phyloP scores from a whole-genome alignment of 2,888 invertebrate genomes.

The Deilephila porcellus region DNA sequence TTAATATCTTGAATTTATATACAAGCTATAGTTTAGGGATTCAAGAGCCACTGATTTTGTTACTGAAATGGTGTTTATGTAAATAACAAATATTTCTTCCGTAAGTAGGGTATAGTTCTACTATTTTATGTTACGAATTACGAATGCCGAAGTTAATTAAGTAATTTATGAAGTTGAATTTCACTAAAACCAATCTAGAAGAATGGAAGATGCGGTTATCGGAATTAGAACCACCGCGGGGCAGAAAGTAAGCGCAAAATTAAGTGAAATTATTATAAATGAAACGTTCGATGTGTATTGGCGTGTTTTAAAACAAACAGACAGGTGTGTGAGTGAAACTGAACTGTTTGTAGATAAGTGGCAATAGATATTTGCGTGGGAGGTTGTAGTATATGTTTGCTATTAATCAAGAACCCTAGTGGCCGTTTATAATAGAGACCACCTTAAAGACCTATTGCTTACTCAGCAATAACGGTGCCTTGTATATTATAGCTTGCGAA shows the following conservation, averaged over 20 bases:
- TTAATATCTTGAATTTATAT: too few species aligned
- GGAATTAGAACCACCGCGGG: constrained; percentile 35
- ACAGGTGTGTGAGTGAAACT: constrained; percentile 17
- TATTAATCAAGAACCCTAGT: background rate
- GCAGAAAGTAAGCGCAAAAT: constrained; percentile 41
- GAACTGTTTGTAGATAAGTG: background rate
- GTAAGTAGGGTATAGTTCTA: too few species aligned
- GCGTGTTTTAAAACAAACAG: constrained; percentile 18
- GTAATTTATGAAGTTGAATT: background rate
- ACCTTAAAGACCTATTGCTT: too few species aligned
- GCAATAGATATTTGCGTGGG: background rate
- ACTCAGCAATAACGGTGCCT: too few species aligned
- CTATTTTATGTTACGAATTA: too few species aligned
- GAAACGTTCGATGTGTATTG: constrained; percentile 20
- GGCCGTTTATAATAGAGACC: too few species aligned
- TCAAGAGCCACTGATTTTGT: too few species aligned
- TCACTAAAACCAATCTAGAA: constrained; percentile 24
- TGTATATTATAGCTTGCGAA: too few species aligned
- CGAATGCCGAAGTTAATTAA: background rate
- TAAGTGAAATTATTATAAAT: constrained; percentile 32
- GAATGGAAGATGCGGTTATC: constrained; percentile 30
- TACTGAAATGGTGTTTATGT: too few species aligned
- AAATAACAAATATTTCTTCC: too few species aligned
- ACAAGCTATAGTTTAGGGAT: too few species aligned
- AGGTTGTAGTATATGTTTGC: background rate